Evolutionary conservation across 2,113 vertebrate genomes (phyloP).

Genomic region (Prochilodus magdalenae): DNA sequence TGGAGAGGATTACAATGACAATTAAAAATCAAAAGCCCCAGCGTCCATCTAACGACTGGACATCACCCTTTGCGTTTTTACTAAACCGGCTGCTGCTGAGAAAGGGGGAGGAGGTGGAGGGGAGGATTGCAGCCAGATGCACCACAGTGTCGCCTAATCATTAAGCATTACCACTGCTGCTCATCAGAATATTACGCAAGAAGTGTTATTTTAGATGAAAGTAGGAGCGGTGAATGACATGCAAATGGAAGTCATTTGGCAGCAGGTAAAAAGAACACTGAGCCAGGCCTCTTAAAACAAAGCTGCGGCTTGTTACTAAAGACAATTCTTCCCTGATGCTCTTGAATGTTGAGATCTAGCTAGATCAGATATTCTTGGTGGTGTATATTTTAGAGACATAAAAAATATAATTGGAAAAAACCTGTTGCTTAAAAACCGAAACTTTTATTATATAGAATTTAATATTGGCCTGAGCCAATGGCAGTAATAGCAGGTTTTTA

Average conservation of each 20-base stretch:
- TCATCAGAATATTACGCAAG: conserved; percentile 76
- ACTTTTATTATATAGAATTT: too few relatives aligned
- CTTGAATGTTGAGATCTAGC: conserved; percentile 8
- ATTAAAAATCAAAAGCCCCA: conserved; percentile 88
- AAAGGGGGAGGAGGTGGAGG: conserved; percentile 32
- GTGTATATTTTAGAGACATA: background rate
- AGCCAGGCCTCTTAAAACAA: conserved; percentile 46
- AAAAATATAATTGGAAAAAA: background rate
- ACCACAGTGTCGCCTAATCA: conserved; percentile 68
- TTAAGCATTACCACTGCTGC: conserved; percentile 63
- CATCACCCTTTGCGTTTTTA: conserved; percentile 45
- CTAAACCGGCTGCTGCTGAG: conserved; percentile 69
- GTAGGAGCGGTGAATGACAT: conserved; percentile 70
- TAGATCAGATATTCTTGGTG: background rate
- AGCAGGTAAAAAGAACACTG: conserved; percentile 66
- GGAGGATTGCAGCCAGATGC: conserved; percentile 67
- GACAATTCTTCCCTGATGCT: conserved; percentile 36
- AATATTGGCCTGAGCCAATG: too few relatives aligned
- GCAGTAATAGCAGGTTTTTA: too few relatives aligned
- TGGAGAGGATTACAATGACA: conserved; percentile 88
- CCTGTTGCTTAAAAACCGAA: too few relatives aligned
- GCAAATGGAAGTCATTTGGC: conserved; percentile 76
- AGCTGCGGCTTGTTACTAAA: conserved; percentile 28
- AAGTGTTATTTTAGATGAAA: conserved; percentile 79
- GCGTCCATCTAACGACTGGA: conserved; percentile 78